These are phyloP conservation scores for Myopa testacea DNA, from an alignment of 2,888 invertebrate genomes.

Conservation along the genomic window DNA sequence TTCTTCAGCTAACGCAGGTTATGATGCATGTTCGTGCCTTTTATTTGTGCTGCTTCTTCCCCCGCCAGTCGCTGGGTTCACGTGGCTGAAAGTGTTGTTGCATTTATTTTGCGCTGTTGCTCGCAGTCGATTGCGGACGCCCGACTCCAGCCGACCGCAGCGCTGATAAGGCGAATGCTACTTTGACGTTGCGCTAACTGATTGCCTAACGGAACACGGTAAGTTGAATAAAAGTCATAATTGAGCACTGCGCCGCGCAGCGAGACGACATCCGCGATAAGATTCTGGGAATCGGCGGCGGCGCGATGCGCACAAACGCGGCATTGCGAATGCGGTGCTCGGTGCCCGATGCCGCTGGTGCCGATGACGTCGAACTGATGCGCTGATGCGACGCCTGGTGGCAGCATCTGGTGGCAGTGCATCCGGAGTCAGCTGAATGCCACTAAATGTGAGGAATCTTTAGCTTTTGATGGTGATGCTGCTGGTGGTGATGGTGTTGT, in stretches of 20 bases:
- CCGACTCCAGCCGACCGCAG: constrained; percentile 23
- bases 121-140: neutral
- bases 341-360: constrained; percentile 1
- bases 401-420: neutral
- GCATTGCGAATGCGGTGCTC: constrained; percentile 14
- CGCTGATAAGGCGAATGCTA: constrained; percentile 48
- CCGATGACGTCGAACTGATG: constrained; percentile 24
- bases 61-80: neutral
- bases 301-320: neutral
- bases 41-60: neutral
- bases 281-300: constrained; percentile 33
- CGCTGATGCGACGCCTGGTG: neutral
- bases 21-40: no score
- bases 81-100: constrained; percentile 1
- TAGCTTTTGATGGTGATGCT: neutral
- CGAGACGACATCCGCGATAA: constrained; percentile 45
- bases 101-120: neutral
- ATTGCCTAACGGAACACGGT: constrained; percentile 50
- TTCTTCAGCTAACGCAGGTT: no score
- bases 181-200: constrained; percentile 47
- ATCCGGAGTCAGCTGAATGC: neutral
- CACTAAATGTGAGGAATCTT: no score
- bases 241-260: constrained; percentile 46
- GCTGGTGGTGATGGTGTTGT: no score
- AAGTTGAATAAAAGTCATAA: constrained; percentile 52